These are phyloP conservation scores for Sitophilus oryzae DNA, from an alignment of 1,140 invertebrate genomes.

Conservation along the genomic window DNA sequence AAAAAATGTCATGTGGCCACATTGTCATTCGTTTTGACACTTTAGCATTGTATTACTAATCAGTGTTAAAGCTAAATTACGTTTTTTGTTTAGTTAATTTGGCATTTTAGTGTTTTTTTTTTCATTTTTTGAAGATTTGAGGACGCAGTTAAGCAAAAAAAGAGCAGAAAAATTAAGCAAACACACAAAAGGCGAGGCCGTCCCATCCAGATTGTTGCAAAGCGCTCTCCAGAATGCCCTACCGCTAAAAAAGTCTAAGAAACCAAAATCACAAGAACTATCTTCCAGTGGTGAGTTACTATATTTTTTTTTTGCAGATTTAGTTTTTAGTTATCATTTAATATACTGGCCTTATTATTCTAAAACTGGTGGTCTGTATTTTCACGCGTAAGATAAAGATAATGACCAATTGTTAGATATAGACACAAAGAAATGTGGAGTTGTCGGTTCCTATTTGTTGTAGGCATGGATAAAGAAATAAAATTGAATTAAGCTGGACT, in stretches of 20 bases:
- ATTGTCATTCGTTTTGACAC: too few relatives aligned
- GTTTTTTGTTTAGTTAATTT: slow-evolving; percentile 1
- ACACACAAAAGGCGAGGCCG: slow-evolving; percentile 24
- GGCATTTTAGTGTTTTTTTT: background rate
- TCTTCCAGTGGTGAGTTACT: slow-evolving; percentile 34
- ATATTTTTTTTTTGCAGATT: background rate
- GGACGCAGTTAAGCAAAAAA: slow-evolving; percentile 41
- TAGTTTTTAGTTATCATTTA: background rate
- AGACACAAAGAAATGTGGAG: too few relatives aligned
- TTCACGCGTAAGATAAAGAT: too few relatives aligned
- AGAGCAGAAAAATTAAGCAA: slow-evolving; percentile 39
- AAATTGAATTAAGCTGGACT: too few relatives aligned
- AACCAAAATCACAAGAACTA: slow-evolving; percentile 32
- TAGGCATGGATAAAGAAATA: too few relatives aligned
- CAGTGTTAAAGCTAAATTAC: slow-evolving; percentile 4
- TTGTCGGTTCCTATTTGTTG: too few relatives aligned
- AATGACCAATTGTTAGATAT: too few relatives aligned
- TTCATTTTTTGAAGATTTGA: slow-evolving; percentile 35
- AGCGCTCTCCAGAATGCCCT: slow-evolving; percentile 40
- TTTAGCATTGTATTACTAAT: too few relatives aligned
- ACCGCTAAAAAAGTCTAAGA: slow-evolving; percentile 37
- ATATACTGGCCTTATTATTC: background rate
- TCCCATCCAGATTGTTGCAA: slow-evolving; percentile 39
- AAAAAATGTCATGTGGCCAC: too few relatives aligned
- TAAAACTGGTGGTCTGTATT: too few relatives aligned